Percentiles rank a stretch among this genome's conserved stretches.
These are phyloP conservation scores for Bovichtus diacanthus DNA, from an alignment of 2,797 vertebrate genomes.

Conservation along the genomic window DNA sequence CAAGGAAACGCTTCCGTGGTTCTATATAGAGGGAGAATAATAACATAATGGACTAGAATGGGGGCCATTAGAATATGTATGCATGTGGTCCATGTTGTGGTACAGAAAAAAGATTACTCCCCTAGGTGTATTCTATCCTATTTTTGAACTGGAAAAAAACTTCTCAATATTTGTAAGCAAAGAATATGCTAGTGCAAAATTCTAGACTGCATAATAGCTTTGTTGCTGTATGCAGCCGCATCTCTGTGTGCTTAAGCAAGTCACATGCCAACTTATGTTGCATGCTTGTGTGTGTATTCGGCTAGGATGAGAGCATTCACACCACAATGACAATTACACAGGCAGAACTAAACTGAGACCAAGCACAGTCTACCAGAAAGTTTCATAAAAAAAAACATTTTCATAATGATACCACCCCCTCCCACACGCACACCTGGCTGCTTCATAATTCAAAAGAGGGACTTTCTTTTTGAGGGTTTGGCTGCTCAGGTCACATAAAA, in stretches of 20 bases:
- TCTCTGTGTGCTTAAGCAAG: slow-evolving; percentile 4
- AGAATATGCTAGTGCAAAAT: neutral
- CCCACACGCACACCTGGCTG: slow-evolving; percentile 6
- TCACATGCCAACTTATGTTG: neutral
- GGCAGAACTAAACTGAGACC: slow-evolving; percentile 3
- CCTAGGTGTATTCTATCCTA: neutral
- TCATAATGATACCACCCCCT: neutral
- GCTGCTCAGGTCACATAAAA: slow-evolving; percentile 51
- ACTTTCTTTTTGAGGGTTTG: slow-evolving; percentile 31
- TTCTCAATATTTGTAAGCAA: slow-evolving; percentile 20
- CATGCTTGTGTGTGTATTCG: slow-evolving; percentile 17
- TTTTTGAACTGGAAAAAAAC: neutral
- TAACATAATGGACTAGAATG: slow-evolving; percentile 5
- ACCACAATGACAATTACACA: neutral
- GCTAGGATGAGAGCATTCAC: neutral
- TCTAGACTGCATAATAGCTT: neutral
- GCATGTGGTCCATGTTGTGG: neutral
- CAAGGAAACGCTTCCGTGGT: neutral
- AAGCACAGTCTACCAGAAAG: neutral
- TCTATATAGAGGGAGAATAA: neutral
- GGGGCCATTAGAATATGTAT: neutral
- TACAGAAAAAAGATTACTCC: slow-evolving; percentile 7
- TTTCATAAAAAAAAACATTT: neutral
- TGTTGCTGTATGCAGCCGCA: neutral
- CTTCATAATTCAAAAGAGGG: slow-evolving; percentile 51